phyloP scores from a whole-genome alignment of 2,888 invertebrate genomes.

The Auanema sp. region DNA sequence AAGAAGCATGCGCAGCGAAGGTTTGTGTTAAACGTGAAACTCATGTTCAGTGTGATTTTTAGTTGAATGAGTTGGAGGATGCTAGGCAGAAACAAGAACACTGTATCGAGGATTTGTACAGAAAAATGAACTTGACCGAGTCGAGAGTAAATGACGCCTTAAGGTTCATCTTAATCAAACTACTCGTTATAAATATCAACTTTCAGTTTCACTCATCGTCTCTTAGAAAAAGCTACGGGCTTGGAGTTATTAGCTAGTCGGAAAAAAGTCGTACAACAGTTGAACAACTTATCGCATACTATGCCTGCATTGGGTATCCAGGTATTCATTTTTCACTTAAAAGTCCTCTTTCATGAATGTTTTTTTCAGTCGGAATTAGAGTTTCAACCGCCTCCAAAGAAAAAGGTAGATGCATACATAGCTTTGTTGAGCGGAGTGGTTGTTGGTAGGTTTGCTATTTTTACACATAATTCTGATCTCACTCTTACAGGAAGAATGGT shows the following conservation, averaged over 20 bases:
- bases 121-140: slow-evolving; percentile 48
- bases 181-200: not conserved
- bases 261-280: slow-evolving; percentile 53
- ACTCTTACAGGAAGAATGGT: slow-evolving; percentile 16
- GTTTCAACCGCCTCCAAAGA: slow-evolving; percentile 35
- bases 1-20: slow-evolving; percentile 26
- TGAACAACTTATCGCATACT: slow-evolving; percentile 48
- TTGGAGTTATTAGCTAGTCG: slow-evolving; percentile 51
- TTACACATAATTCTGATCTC: not conserved
- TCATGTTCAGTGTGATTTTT: not conserved
- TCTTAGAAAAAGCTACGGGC: slow-evolving; percentile 49
- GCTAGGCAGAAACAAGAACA: slow-evolving; percentile 48
- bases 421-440: slow-evolving; percentile 26
- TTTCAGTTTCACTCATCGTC: slow-evolving; percentile 48
- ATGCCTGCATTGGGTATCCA: slow-evolving; percentile 51
- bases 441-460: slow-evolving; percentile 20
- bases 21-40: slow-evolving; percentile 1
- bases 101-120: slow-evolving; percentile 47
- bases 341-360: not conserved
- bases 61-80: slow-evolving; percentile 44
- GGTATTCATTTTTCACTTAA: slow-evolving; percentile 4
- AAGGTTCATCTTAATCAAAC: slow-evolving; percentile 13
- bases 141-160: slow-evolving; percentile 50
- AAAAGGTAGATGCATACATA: slow-evolving; percentile 33
- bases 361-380: slow-evolving; percentile 38